Evolutionary conservation across 2,888 invertebrate species (phyloP).

Genomic region (Bimastos eiseni): DNA sequence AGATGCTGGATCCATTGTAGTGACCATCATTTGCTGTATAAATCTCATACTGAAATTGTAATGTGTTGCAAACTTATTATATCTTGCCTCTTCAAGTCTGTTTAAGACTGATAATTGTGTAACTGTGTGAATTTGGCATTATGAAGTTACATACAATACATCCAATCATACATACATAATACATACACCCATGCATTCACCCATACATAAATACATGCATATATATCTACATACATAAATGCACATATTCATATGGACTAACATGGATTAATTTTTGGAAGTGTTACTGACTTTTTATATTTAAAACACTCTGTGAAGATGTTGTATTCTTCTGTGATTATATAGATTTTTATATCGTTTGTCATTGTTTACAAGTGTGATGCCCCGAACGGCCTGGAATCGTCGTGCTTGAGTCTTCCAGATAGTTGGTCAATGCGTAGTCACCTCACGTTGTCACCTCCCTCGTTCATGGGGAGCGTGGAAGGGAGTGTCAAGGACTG

Average conservation of each 20-base stretch:
- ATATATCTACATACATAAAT: constrained; percentile 29
- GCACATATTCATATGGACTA: constrained; percentile 26
- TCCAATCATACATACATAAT: constrained; percentile 1
- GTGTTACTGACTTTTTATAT: background rate
- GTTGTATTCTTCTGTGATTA: background rate
- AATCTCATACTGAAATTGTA: background rate
- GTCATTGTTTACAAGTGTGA: too few species aligned
- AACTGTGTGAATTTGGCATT: background rate
- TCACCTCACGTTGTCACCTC: background rate
- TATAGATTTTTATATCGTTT: background rate
- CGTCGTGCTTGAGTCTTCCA: background rate
- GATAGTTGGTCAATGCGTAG: background rate
- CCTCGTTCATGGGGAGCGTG: background rate
- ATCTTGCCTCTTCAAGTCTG: background rate
- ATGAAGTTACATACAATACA: background rate
- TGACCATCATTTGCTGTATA: background rate
- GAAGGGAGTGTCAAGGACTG: background rate
- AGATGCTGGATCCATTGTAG: background rate
- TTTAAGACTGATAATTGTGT: background rate
- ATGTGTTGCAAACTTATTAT: background rate
- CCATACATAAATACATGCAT: constrained; percentile 27
- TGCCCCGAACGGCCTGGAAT: background rate
- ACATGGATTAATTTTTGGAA: background rate
- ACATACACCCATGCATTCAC: constrained; percentile 21
- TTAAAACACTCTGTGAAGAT: background rate